Evolutionary conservation across 2,888 invertebrate genomes (phyloP).

Genomic region (Colletes collaris): DNA sequence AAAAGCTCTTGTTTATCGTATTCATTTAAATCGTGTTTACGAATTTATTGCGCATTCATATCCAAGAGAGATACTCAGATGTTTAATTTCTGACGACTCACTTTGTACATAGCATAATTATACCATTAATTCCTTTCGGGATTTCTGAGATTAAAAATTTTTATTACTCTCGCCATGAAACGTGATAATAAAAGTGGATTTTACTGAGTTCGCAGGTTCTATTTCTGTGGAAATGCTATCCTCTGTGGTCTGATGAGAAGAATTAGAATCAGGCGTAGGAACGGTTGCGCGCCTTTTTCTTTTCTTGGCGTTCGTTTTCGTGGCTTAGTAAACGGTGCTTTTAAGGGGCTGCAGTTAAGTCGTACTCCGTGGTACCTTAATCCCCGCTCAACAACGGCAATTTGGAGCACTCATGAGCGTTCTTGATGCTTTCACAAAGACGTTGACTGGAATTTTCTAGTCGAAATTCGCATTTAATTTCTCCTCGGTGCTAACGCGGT

Average conservation of each 20-base stretch:
- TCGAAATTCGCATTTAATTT: constrained; percentile 24
- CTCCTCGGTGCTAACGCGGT: constrained; percentile 6
- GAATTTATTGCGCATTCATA: no score
- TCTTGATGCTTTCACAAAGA: constrained; percentile 32
- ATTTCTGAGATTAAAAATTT: not conserved
- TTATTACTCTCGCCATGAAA: not conserved
- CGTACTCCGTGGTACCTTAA: constrained; percentile 46
- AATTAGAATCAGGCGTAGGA: constrained; percentile 19
- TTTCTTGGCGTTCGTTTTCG: not conserved
- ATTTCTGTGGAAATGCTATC: constrained; percentile 6
- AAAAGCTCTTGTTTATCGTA: no score
- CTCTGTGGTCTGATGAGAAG: constrained; percentile 3
- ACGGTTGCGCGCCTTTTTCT: constrained; percentile 4
- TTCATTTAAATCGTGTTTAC: no score
- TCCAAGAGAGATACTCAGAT: no score
- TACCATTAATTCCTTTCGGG: not conserved
- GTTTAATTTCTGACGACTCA: not conserved
- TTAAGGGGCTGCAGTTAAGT: constrained; percentile 50
- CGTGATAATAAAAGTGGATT: not conserved
- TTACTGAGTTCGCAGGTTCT: not conserved
- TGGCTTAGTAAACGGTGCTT: constrained; percentile 42
- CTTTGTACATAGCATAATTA: not conserved
- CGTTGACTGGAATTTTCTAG: constrained; percentile 8
- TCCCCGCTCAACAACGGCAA: constrained; percentile 43
- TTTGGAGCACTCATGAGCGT: constrained; percentile 36